Evolutionary conservation across 2,797 vertebrate species (phyloP).

Genomic region (Euthynnus affinis): DNA sequence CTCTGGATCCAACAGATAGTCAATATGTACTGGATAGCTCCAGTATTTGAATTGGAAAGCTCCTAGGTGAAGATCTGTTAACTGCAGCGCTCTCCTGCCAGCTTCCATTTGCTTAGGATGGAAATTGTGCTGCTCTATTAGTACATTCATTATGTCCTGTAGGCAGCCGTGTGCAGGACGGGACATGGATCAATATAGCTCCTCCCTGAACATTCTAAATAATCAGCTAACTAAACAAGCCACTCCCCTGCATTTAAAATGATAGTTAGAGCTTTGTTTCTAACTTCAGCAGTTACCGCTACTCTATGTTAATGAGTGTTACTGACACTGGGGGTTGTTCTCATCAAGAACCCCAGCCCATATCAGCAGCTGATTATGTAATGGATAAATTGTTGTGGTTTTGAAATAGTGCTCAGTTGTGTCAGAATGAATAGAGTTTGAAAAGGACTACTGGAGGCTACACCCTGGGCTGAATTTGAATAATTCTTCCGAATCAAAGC

Average conservation of each 20-base stretch:
- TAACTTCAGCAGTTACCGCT: not conserved
- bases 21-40: not conserved
- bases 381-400: not conserved
- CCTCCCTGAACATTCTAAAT: conserved; percentile 11
- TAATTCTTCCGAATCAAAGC: not conserved
- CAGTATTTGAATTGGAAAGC: not conserved
- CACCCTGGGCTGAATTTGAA: not conserved
- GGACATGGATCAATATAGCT: conserved; percentile 9
- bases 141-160: conserved; percentile 7
- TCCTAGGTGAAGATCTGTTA: not conserved
- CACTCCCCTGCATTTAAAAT: not conserved
- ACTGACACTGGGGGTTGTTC: too few relatives aligned
- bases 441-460: not conserved
- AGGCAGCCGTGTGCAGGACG: not conserved
- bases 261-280: not conserved
- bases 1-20: not conserved
- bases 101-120: not conserved
- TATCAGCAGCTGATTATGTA: not conserved
- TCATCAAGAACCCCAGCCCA: not conserved
- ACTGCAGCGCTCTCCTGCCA: not conserved
- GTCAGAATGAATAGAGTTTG: not conserved
- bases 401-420: not conserved
- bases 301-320: conserved; percentile 2
- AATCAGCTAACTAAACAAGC: conserved; percentile 3
- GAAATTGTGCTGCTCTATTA: not conserved